These are phyloP conservation scores for Epinotia ramella DNA, from an alignment of 2,888 invertebrate genomes.

Conservation along the genomic window DNA sequence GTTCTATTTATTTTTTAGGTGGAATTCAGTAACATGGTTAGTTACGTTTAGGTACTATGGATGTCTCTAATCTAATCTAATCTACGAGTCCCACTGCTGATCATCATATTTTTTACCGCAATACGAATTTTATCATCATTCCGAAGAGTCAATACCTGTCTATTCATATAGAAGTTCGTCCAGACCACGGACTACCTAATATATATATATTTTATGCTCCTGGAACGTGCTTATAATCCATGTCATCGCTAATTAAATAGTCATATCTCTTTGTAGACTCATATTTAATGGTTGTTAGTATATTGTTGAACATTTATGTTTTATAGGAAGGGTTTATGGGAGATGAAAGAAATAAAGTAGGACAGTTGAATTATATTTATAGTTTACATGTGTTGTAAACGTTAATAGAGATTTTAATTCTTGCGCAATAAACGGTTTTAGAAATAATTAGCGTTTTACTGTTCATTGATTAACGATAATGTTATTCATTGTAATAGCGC, in stretches of 20 bases:
- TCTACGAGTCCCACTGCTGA: no score
- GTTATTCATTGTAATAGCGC: slow-evolving; percentile 21
- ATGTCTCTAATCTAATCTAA: no score
- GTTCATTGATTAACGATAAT: slow-evolving; percentile 30
- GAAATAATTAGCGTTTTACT: slow-evolving; percentile 6
- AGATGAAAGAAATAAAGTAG: slow-evolving; percentile 35
- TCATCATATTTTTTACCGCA: no score
- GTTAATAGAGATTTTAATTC: background rate
- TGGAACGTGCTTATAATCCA: slow-evolving; percentile 28
- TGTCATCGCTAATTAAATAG: slow-evolving; percentile 41
- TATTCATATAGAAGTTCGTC: no score
- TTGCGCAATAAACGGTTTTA: background rate
- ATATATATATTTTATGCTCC: slow-evolving; percentile 8
- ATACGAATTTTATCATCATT: no score
- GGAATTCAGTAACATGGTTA: no score
- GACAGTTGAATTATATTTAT: slow-evolving; percentile 8
- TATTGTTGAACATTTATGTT: slow-evolving; percentile 23
- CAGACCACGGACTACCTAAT: background rate
- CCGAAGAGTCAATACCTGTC: no score
- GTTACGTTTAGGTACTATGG: no score
- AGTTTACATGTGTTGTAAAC: slow-evolving; percentile 6
- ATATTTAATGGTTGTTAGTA: slow-evolving; percentile 30
- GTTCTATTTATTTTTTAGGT: no score
- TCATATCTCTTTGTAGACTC: slow-evolving; percentile 33
- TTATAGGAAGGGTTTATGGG: slow-evolving; percentile 15